A percentile compares a stretch with the other conserved stretches of the same genome.
phyloP scores from a whole-genome alignment of 2,113 vertebrate genomes.

The Semicossyphus pulcher region DNA sequence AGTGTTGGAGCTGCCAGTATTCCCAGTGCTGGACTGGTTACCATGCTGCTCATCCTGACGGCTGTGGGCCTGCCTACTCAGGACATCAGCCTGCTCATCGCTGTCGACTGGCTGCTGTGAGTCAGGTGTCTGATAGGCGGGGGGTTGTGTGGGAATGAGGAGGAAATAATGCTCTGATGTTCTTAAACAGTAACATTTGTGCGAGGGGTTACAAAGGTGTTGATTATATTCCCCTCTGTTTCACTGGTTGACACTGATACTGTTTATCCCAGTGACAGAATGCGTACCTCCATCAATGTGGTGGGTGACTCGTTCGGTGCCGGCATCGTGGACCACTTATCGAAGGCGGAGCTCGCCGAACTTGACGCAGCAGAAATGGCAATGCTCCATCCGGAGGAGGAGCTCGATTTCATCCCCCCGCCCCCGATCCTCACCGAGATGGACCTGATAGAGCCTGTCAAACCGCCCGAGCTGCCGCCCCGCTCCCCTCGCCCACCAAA shows the following conservation, averaged over 20 bases:
- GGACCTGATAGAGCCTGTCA: slow-evolving; percentile 76
- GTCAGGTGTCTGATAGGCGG: slow-evolving; percentile 63
- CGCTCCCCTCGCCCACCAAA: slow-evolving; percentile 81
- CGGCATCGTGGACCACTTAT: slow-evolving; percentile 86
- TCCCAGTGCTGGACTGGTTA: slow-evolving; percentile 89
- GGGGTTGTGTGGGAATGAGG: background rate
- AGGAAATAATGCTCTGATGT: background rate
- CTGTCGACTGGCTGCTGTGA: slow-evolving; percentile 91
- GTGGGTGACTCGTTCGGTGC: slow-evolving; percentile 88
- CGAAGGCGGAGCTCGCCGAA: slow-evolving; percentile 79
- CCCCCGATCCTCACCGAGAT: slow-evolving; percentile 77
- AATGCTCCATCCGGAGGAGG: slow-evolving; percentile 56
- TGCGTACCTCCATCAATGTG: slow-evolving; percentile 89
- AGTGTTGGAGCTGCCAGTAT: slow-evolving; percentile 90
- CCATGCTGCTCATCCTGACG: slow-evolving; percentile 89
- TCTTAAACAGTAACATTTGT: background rate
- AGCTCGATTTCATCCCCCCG: slow-evolving; percentile 78
- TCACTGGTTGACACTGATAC: slow-evolving; percentile 5
- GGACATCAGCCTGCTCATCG: slow-evolving; percentile 89
- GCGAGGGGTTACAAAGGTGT: background rate
- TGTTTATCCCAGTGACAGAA: slow-evolving; percentile 82
- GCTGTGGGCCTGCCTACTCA: slow-evolving; percentile 88
- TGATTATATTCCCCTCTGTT: background rate
- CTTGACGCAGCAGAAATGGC: slow-evolving; percentile 79
- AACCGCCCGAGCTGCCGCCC: slow-evolving; percentile 80